Percentiles rank a stretch among this genome's conserved stretches.
Conservation (phyloP, 2,113 vertebrate species). For the Rhinolophus sinicus region DNA sequence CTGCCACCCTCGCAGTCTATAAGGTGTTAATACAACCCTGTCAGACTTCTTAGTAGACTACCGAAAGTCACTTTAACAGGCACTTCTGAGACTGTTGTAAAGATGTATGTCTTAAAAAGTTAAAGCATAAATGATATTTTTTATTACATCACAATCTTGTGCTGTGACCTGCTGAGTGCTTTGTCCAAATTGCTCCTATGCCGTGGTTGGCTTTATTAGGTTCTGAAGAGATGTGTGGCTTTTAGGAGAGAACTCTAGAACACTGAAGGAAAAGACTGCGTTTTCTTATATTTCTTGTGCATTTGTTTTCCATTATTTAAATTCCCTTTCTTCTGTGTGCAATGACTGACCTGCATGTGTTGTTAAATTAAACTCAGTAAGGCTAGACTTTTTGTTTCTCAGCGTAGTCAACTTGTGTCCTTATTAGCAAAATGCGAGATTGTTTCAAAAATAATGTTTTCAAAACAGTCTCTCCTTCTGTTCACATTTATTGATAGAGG, state of each 20-base stretch:
- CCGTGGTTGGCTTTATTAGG: background rate
- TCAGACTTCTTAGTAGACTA: background rate
- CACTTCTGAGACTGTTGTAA: background rate
- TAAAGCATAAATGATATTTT: background rate
- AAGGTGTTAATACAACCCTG: background rate
- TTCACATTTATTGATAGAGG: slow-evolving; percentile 15
- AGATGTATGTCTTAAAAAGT: slow-evolving; percentile 25
- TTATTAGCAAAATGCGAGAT: slow-evolving; percentile 50
- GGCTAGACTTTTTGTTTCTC: background rate
- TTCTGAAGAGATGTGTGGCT: background rate
- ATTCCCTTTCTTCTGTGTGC: slow-evolving; percentile 53
- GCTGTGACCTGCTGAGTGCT: background rate
- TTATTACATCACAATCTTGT: background rate
- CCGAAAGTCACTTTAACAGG: background rate
- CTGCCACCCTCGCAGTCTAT: background rate
- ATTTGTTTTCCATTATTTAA: slow-evolving; percentile 51
- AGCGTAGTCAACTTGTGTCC: slow-evolving; percentile 41
- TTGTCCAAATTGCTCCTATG: slow-evolving; percentile 15
- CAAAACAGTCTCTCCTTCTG: slow-evolving; percentile 38
- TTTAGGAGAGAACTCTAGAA: background rate
- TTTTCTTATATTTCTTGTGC: background rate
- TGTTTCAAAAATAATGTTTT: slow-evolving; percentile 33
- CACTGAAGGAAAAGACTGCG: slow-evolving; percentile 12
- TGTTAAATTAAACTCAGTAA: slow-evolving; percentile 66
- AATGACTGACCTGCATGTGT: slow-evolving; percentile 74